Evolutionary conservation across 2,113 vertebrate genomes (phyloP).

Genomic region (Thymallus thymallus): DNA sequence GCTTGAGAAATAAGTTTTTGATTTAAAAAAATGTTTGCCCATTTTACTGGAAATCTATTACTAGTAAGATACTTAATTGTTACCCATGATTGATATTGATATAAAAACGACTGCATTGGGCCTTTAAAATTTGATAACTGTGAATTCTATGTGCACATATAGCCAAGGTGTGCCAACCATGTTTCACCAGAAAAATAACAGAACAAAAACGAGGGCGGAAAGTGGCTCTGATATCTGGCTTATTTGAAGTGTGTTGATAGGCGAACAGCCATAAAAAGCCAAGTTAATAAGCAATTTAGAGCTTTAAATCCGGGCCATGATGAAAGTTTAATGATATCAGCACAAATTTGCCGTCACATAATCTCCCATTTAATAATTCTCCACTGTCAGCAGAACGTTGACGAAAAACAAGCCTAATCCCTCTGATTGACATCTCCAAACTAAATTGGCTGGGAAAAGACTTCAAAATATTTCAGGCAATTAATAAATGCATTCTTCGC

Average conservation of each 20-base stretch:
- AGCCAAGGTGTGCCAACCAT: conserved; percentile 17
- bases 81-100: no score
- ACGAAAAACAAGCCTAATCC: conserved; percentile 64
- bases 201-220: not conserved
- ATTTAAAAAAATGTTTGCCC: no score
- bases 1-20: no score
- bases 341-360: conserved; percentile 65
- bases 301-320: conserved; percentile 62
- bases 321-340: conserved; percentile 74
- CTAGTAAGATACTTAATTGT: no score
- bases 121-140: not conserved
- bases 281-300: conserved; percentile 70
- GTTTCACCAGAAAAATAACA: conserved; percentile 27
- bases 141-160: conserved; percentile 4
- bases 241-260: conserved; percentile 71
- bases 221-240: conserved; percentile 49
- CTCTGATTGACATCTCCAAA: conserved; percentile 55
- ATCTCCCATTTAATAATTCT: conserved; percentile 64
- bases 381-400: conserved; percentile 48
- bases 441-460: conserved; percentile 47
- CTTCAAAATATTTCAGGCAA: conserved; percentile 53
- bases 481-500: conserved; percentile 47
- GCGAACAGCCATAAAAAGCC: conserved; percentile 55
- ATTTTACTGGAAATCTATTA: no score
- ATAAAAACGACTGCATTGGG: no score